Evolutionary conservation across 2,113 vertebrate species (phyloP), one percentile per base, ranked within the genome.

Genomic region (Nannospalax galili): DNA sequence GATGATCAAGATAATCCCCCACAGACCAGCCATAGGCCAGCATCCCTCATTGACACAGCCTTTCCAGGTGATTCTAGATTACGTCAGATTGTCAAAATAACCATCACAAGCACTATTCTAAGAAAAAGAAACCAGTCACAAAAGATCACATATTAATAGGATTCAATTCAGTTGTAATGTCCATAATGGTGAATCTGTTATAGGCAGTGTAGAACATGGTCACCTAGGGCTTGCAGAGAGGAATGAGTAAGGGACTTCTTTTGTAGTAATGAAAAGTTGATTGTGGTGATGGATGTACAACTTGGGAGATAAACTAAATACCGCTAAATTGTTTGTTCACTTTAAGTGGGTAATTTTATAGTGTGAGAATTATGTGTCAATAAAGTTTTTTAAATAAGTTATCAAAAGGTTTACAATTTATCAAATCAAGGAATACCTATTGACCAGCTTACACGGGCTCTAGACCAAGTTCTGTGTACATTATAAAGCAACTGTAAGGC

Each of bases 91-190:
- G 40, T 52, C 6, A 52, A 84, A 45, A 16, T 45, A 65, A 45
- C 40, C 78, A 82, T 42, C n/a, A 45, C 30, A 86, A 90, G 74
- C 37, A 67, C 78, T 60, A 8, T 35, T 19, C 42, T 88, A 32
- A 72, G 48, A 74, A 24, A 69, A 90, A 80, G 88, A 95, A 92
- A 64, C 52, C 37, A 93, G 79, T n/a, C 79, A 74, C 28, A 80
- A 30, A 69, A 90, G 77, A n/a, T n/a, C 70, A 52, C 19, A 2
- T 89, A 22, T 79, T 56, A 10, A 11, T 75, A 69, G 72, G 60
- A 92, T 72, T 93, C 52, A 77, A n/a, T 84, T 92, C 65, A 74
- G 58, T 30, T 70, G 37, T 91, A 88, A 45, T 69, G 37, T 45
- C 65, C 20, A 52, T 37, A 87, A 84, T 17, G 70, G 37, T 85